Percentiles rank a stretch among this genome's conserved stretches.
These are phyloP conservation scores for Zenarchopterus dispar DNA, from an alignment of 2,797 vertebrate genomes.

Conservation along the genomic window DNA sequence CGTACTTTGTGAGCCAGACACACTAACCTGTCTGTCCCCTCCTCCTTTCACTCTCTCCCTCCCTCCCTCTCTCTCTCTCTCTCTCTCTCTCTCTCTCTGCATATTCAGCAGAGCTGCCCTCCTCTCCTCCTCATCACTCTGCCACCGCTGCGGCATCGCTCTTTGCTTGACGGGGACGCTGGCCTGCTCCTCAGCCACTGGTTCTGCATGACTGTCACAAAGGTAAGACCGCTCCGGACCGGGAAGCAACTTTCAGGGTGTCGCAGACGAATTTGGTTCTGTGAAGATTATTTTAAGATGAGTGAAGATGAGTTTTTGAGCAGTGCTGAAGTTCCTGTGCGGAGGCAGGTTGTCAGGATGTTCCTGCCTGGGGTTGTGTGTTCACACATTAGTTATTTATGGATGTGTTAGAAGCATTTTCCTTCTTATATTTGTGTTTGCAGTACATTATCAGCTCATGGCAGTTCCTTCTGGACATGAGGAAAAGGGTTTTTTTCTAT, in stretches of 20 bases:
- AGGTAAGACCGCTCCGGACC: constrained; percentile 82
- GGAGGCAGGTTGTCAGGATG: constrained; percentile 31
- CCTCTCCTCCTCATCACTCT: constrained; percentile 70
- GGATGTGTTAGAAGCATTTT: constrained; percentile 4
- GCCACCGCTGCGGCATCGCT: constrained; percentile 74
- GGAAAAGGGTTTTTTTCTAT: not conserved
- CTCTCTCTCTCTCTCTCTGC: constrained; percentile 48
- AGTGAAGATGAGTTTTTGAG: constrained; percentile 39
- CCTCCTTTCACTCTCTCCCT: constrained; percentile 45
- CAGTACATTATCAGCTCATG: not conserved
- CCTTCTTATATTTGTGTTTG: not conserved
- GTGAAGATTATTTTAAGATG: constrained; percentile 20
- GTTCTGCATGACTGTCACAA: constrained; percentile 96
- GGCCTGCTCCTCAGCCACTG: constrained; percentile 79
- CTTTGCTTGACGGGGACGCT: constrained; percentile 77
- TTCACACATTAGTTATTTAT: not conserved
- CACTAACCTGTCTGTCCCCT: constrained; percentile 74
- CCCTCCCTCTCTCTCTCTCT: constrained; percentile 29
- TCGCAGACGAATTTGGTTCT: constrained; percentile 3
- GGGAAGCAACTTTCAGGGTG: constrained; percentile 29
- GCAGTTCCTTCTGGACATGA: not conserved
- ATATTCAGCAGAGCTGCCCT: constrained; percentile 72
- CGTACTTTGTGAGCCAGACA: constrained; percentile 73
- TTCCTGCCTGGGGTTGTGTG: constrained; percentile 29
- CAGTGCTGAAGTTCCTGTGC: constrained; percentile 29